Evolutionary conservation across 2,797 vertebrate species (phyloP), one percentile per base, ranked within the genome.

Genomic region (Borostomias antarcticus): DNA sequence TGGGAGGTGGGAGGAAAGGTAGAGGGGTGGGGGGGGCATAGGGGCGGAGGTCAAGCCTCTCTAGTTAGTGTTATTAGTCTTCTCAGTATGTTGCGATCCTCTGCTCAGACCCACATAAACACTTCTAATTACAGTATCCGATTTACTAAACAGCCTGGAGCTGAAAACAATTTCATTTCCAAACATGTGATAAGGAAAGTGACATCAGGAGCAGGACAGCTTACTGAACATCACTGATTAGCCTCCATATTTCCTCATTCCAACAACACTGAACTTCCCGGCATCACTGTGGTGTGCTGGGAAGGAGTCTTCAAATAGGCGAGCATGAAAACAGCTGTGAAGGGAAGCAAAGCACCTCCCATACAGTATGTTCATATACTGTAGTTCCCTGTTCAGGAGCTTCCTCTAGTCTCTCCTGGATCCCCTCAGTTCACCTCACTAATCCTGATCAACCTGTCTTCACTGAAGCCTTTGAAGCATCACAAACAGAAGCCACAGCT

Each of bases 401-500:
- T 30, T 17, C 45, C 21, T 5, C 6, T 45, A 1, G 52, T 43
- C 33, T 19, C 28, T 40, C 48, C 63, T 52, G 11, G 35, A 28
- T 48, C 52, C 48, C 30, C 62, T 59, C 52, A 70, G 50, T 50
- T 64, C 66, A 72, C 63, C 61, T 69, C 69, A 17, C 40, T 45
- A 45, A 45, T 45, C 54, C 63, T 66, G 57, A 66, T 62, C 62
- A 45, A 63, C 58, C 64, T 61, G 66, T 70, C 73, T 68, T 70
- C 72, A 70, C 52, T 26, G 33, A 67, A 72, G 28, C 63, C 63
- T 50, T 35, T 73, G 64, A 77, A 77, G 65, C 65, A 64, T 74
- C 64, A 30, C 68, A 70, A 71, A 77, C 62, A 50, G 66, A 51
- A 48, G 25, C 25, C 65, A 71, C 59, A 57, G 68, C 59, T 79